phyloP scores from a whole-genome alignment of 2,888 invertebrate genomes.

The Epicampocera succincta region DNA sequence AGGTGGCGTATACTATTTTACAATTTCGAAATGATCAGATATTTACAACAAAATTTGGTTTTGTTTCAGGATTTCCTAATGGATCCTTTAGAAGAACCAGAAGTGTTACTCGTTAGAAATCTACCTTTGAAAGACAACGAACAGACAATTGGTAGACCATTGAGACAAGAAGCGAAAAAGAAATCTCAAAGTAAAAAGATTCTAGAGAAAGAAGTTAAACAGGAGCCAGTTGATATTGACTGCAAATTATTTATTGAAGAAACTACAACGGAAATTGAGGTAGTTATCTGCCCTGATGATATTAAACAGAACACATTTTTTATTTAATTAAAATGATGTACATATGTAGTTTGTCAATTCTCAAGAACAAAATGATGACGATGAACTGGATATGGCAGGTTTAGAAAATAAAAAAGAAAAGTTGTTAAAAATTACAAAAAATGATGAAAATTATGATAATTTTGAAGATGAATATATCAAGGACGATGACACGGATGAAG shows the following conservation, averaged over 20 bases:
- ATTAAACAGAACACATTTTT: no score
- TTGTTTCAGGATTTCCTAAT: conserved; percentile 55
- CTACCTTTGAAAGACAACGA: conserved; percentile 27
- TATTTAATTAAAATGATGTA: not conserved
- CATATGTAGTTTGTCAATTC: conserved; percentile 35
- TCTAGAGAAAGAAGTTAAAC: conserved; percentile 54
- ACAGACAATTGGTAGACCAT: conserved; percentile 7
- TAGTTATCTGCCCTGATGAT: not conserved
- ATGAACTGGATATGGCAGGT: conserved; percentile 24
- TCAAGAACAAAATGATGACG: conserved; percentile 44
- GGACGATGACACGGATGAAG: conserved; percentile 38
- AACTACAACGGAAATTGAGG: conserved; percentile 30
- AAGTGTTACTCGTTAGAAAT: conserved; percentile 50
- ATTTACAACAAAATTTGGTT: not conserved
- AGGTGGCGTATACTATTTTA: conserved; percentile 36
- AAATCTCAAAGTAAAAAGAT: conserved; percentile 46
- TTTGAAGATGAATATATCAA: conserved; percentile 51
- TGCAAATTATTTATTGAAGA: not conserved
- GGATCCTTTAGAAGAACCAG: conserved; percentile 65
- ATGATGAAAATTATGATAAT: conserved; percentile 36
- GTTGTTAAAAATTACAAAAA: conserved; percentile 35
- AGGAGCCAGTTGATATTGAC: conserved; percentile 52
- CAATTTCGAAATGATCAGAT: not conserved
- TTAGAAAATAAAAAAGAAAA: conserved; percentile 42
- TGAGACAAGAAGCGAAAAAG: conserved; percentile 36